phyloP scores from a whole-genome alignment of 2,797 vertebrate species.

The Aulostomus chinensis region DNA sequence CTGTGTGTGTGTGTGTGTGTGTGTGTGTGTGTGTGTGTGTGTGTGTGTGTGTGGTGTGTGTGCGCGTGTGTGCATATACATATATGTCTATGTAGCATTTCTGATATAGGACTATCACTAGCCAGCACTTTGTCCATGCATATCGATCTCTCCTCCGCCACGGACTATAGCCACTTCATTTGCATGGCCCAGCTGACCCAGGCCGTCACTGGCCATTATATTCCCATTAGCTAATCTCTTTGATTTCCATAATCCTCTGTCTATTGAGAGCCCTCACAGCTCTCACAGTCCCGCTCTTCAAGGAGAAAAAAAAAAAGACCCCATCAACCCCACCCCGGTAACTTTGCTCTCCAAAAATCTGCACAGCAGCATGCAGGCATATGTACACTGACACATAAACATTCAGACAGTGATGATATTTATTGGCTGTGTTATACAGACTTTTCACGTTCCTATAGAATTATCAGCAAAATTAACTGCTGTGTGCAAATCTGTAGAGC shows the following conservation, averaged over 20 bases:
- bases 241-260: conserved; percentile 82
- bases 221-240: conserved; percentile 85
- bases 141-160: conserved; percentile 53
- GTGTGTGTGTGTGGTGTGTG: conserved; percentile 1
- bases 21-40: neutral
- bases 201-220: conserved; percentile 76
- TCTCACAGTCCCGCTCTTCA: conserved; percentile 52
- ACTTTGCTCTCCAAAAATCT: conserved; percentile 26
- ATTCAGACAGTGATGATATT: neutral
- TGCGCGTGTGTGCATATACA: neutral
- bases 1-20: conserved; percentile 12
- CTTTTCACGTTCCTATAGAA: too few species aligned
- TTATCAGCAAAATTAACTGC: too few species aligned
- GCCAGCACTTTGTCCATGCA: conserved; percentile 39
- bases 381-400: neutral
- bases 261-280: conserved; percentile 75
- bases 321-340: conserved; percentile 10
- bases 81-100: conserved; percentile 6
- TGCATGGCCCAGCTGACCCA: conserved; percentile 71
- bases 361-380: conserved; percentile 27
- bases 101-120: conserved; percentile 25
- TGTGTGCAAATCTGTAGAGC: neutral
- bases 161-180: conserved; percentile 55
- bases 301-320: conserved; percentile 29
- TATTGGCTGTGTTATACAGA: too few species aligned